Evolutionary conservation across 1,140 invertebrate genomes (phyloP).

Genomic region (Medauroidea extradentata): DNA sequence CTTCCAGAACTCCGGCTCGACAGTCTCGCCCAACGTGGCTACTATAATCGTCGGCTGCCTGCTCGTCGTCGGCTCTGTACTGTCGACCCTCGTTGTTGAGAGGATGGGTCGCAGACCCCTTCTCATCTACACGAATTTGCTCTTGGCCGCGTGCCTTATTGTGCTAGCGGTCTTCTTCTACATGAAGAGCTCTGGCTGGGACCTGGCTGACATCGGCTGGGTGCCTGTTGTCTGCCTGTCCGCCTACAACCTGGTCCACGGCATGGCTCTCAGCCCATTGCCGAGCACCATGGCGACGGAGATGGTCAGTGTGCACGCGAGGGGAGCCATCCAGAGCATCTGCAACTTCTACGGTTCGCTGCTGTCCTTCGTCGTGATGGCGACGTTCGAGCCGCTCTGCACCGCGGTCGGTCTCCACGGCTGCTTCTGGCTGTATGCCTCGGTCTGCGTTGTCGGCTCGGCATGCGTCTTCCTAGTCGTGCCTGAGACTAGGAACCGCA

Average conservation of each 20-base stretch:
- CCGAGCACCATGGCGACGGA: slow-evolving; percentile 60
- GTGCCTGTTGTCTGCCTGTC: slow-evolving; percentile 50
- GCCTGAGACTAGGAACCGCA: slow-evolving; percentile 61
- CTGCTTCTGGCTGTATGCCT: slow-evolving; percentile 55
- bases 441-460: slow-evolving; percentile 45
- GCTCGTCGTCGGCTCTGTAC: slow-evolving; percentile 44
- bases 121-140: slow-evolving; percentile 47
- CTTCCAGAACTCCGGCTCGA: slow-evolving; percentile 47
- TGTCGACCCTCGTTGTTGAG: slow-evolving; percentile 54
- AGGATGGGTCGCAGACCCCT: slow-evolving; percentile 52
- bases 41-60: slow-evolving; percentile 50
- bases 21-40: slow-evolving; percentile 42
- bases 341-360: slow-evolving; percentile 67
- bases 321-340: slow-evolving; percentile 69
- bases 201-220: slow-evolving; percentile 40
- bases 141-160: slow-evolving; percentile 43
- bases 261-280: slow-evolving; percentile 46
- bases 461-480: slow-evolving; percentile 47
- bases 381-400: slow-evolving; percentile 47
- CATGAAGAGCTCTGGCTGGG: slow-evolving; percentile 30
- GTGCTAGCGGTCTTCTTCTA: slow-evolving; percentile 44
- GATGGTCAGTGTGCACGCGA: slow-evolving; percentile 68
- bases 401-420: slow-evolving; percentile 45
- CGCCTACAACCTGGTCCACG: slow-evolving; percentile 51
- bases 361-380: slow-evolving; percentile 47